phyloP scores from a whole-genome alignment of 1,140 invertebrate genomes.

The Samia ricini region DNA sequence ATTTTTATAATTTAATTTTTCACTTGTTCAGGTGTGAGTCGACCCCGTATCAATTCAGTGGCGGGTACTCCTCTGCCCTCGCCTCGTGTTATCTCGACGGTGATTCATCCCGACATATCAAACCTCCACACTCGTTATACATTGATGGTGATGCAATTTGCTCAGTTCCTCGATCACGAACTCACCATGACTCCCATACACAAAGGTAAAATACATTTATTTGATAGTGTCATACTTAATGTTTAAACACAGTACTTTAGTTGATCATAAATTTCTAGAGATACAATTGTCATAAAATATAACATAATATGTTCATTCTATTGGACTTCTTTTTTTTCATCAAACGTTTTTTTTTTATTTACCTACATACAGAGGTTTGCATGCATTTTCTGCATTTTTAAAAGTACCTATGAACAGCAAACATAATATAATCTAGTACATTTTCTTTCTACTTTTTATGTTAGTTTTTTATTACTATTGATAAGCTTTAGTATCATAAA shows the following conservation, averaged over 20 bases:
- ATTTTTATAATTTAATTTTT: not conserved
- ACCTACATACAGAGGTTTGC: too few relatives aligned
- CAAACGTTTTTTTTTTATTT: too few relatives aligned
- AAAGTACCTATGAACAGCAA: too few relatives aligned
- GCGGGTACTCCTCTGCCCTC: constrained; percentile 88
- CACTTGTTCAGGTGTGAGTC: constrained; percentile 82
- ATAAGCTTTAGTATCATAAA: too few relatives aligned
- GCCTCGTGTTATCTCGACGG: constrained; percentile 88
- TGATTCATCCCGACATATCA: constrained; percentile 93
- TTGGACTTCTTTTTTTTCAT: too few relatives aligned
- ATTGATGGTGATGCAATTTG: constrained; percentile 95
- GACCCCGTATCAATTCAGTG: constrained; percentile 84
- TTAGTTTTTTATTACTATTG: too few relatives aligned
- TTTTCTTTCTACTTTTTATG: too few relatives aligned
- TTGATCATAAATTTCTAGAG: not conserved
- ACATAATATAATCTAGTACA: too few relatives aligned
- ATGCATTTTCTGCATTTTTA: too few relatives aligned
- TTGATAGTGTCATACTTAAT: not conserved
- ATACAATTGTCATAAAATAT: too few relatives aligned
- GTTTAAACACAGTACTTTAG: too few relatives aligned
- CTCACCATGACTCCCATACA: constrained; percentile 94
- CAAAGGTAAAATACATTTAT: constrained; percentile 81
- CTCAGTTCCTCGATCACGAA: constrained; percentile 95
- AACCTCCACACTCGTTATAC: constrained; percentile 93
- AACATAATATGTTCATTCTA: too few relatives aligned